These are phyloP conservation scores for Steinernema khuongi DNA, from an alignment of 1,140 invertebrate genomes.

Conservation along the genomic window DNA sequence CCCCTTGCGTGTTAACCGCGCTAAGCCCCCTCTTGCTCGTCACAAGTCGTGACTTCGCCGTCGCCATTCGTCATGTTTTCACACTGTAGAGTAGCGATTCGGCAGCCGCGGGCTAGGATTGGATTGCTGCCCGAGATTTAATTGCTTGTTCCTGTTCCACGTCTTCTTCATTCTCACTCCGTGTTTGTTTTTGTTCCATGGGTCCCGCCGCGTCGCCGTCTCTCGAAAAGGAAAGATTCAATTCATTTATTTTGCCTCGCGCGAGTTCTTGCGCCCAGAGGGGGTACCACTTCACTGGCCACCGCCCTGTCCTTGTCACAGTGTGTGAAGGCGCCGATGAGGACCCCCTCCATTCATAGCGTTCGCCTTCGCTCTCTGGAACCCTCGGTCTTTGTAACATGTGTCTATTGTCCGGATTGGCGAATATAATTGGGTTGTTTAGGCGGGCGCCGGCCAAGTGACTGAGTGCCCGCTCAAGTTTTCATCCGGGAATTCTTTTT, in stretches of 20 bases:
- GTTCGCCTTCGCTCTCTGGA: too few relatives aligned
- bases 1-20: too few relatives aligned
- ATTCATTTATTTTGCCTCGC: too few relatives aligned
- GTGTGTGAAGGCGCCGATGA: too few relatives aligned
- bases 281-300: background rate
- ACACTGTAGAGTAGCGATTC: background rate
- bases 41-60: background rate
- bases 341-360: too few relatives aligned
- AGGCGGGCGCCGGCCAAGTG: too few relatives aligned
- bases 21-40: too few relatives aligned
- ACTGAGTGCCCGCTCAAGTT: too few relatives aligned
- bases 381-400: too few relatives aligned
- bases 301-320: background rate
- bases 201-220: background rate
- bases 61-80: background rate
- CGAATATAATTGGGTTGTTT: too few relatives aligned
- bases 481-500: too few relatives aligned
- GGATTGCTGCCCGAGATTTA: background rate
- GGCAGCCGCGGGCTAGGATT: background rate
- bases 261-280: background rate
- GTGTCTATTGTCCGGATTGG: too few relatives aligned
- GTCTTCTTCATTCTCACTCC: background rate
- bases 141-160: background rate
- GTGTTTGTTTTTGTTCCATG: background rate
- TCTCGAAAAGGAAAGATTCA: background rate